Evolutionary conservation across 1,140 invertebrate species (phyloP).

Genomic region (Macrocentrus cingulum): DNA sequence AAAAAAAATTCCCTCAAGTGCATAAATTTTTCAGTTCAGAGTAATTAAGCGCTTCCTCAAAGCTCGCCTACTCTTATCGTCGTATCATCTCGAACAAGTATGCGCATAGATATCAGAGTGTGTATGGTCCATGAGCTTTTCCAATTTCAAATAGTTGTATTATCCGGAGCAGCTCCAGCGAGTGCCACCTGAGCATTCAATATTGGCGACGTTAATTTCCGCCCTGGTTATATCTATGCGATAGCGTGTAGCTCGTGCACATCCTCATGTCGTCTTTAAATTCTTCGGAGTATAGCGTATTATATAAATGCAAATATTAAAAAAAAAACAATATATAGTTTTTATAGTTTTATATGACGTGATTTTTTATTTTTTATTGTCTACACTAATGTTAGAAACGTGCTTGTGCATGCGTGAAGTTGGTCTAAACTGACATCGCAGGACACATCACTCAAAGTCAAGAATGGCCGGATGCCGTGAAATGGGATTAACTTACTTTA

Average conservation of each 20-base stretch:
- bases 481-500: slow-evolving; percentile 53
- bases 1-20: slow-evolving; percentile 33
- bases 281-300: too few species aligned
- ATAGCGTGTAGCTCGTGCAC: too few species aligned
- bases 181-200: slow-evolving; percentile 2
- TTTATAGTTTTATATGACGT: slow-evolving; percentile 2
- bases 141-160: slow-evolving; percentile 12
- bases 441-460: slow-evolving; percentile 57
- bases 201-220: not conserved
- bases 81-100: slow-evolving; percentile 3
- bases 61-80: slow-evolving; percentile 27
- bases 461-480: slow-evolving; percentile 60
- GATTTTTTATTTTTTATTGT: too few species aligned
- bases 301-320: too few species aligned
- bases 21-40: slow-evolving; percentile 49
- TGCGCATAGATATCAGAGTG: not conserved
- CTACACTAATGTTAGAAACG: slow-evolving; percentile 23
- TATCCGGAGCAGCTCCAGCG: not conserved
- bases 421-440: slow-evolving; percentile 51
- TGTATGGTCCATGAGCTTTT: slow-evolving; percentile 4
- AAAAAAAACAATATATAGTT: too few species aligned
- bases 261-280: too few species aligned
- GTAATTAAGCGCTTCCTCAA: slow-evolving; percentile 57
- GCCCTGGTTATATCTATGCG: not conserved
- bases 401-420: slow-evolving; percentile 42